Evolutionary conservation across 2,113 vertebrate genomes (phyloP).

Genomic region (Pterophyllum scalare): DNA sequence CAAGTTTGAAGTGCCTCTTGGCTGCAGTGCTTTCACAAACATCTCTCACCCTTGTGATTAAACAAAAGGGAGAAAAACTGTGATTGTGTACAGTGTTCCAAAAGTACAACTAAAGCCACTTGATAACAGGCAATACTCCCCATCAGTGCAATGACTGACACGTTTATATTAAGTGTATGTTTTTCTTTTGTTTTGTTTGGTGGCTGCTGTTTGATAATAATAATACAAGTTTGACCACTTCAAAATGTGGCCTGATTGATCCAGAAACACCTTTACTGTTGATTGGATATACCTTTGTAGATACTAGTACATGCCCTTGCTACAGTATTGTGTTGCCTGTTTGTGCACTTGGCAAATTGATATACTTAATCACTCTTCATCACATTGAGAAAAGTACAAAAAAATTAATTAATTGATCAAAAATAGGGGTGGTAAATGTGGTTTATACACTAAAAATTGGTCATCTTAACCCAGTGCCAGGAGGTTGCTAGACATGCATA

Average conservation of each 20-base stretch:
- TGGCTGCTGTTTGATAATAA: background rate
- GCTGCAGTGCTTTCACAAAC: background rate
- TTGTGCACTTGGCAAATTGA: background rate
- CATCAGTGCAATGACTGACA: too few relatives aligned
- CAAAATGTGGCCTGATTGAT: background rate
- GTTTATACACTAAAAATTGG: background rate
- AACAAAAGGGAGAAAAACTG: slow-evolving; percentile 19
- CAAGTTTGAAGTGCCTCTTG: slow-evolving; percentile 23
- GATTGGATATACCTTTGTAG: background rate
- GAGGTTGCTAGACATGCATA: background rate
- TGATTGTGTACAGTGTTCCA: slow-evolving; percentile 1
- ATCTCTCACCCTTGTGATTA: slow-evolving; percentile 2
- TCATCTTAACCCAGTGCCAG: background rate
- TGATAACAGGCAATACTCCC: background rate
- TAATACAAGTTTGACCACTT: background rate
- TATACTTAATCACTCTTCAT: background rate
- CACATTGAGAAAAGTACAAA: too few relatives aligned
- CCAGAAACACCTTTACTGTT: too few relatives aligned
- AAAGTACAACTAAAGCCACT: slow-evolving; percentile 10
- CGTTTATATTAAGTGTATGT: too few relatives aligned
- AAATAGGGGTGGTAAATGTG: background rate
- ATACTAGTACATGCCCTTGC: background rate
- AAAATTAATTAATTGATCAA: too few relatives aligned
- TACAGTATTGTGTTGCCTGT: background rate
- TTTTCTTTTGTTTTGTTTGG: too few relatives aligned